phyloP scores from a whole-genome alignment of 1,140 invertebrate species.

The Cydia pomonella region DNA sequence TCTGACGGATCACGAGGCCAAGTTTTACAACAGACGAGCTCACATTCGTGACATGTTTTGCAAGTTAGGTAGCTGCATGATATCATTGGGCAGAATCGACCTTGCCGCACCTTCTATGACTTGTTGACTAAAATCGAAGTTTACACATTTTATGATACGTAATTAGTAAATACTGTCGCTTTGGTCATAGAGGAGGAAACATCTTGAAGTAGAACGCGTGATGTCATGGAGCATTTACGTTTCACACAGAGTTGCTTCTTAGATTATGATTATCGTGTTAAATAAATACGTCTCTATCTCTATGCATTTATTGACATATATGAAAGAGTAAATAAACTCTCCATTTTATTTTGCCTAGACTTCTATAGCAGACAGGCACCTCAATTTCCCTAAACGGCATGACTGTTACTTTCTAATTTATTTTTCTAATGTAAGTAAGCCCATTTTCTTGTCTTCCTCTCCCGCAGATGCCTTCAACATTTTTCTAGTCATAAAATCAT shows the following conservation, averaged over 20 bases:
- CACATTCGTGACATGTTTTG: constrained; percentile 4
- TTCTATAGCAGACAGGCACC: no score
- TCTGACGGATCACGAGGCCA: background rate
- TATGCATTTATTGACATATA: background rate
- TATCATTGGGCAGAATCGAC: constrained; percentile 43
- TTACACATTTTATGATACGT: constrained; percentile 26
- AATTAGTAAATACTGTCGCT: constrained; percentile 34
- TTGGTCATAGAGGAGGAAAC: constrained; percentile 5
- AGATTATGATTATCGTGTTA: background rate
- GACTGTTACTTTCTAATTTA: no score
- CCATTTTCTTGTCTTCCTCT: no score
- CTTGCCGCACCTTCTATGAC: constrained; percentile 44
- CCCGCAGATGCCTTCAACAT: no score
- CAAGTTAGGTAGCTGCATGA: constrained; percentile 37
- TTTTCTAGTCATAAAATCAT: no score
- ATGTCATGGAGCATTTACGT: constrained; percentile 14
- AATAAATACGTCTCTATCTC: background rate
- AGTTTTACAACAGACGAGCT: background rate
- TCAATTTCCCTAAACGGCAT: no score
- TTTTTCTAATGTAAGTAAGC: no score
- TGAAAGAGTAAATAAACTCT: background rate
- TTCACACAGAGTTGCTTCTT: background rate
- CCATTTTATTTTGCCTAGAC: no score
- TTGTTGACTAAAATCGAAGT: constrained; percentile 26
- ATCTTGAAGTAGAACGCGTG: background rate